These are phyloP conservation scores for Phania funesta DNA, from an alignment of 2,888 invertebrate species.

Conservation along the genomic window DNA sequence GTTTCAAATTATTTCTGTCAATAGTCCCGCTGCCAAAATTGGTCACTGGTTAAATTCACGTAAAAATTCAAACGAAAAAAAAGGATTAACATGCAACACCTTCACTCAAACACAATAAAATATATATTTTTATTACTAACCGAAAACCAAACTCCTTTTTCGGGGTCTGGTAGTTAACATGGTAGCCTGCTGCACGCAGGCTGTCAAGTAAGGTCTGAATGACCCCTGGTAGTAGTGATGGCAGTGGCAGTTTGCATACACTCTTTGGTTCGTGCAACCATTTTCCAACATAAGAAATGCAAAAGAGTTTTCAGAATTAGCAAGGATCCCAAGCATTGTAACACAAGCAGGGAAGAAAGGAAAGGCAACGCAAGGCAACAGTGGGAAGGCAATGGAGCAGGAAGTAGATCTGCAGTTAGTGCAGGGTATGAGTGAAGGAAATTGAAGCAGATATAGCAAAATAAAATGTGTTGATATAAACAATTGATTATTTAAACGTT, in stretches of 20 bases:
- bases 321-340: not conserved
- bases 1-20: too few relatives aligned
- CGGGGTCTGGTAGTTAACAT: too few relatives aligned
- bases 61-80: too few relatives aligned
- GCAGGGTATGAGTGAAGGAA: slow-evolving; percentile 2
- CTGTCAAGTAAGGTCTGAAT: too few relatives aligned
- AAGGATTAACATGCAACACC: slow-evolving; percentile 1
- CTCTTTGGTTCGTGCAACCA: slow-evolving; percentile 12
- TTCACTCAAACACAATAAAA: slow-evolving; percentile 27
- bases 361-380: not conserved
- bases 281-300: slow-evolving; percentile 49
- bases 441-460: slow-evolving; percentile 8
- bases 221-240: not conserved
- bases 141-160: too few relatives aligned
- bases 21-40: too few relatives aligned
- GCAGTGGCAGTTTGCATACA: slow-evolving; percentile 3
- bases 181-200: too few relatives aligned
- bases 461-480: slow-evolving; percentile 58
- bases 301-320: slow-evolving; percentile 34
- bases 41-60: too few relatives aligned
- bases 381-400: not conserved
- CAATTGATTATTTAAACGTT: slow-evolving; percentile 62
- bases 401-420: not conserved
- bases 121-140: slow-evolving; percentile 50
- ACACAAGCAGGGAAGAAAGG: not conserved